These are phyloP conservation scores for Rhadinocentrus ornatus DNA, from an alignment of 2,797 vertebrate genomes.

Conservation along the genomic window DNA sequence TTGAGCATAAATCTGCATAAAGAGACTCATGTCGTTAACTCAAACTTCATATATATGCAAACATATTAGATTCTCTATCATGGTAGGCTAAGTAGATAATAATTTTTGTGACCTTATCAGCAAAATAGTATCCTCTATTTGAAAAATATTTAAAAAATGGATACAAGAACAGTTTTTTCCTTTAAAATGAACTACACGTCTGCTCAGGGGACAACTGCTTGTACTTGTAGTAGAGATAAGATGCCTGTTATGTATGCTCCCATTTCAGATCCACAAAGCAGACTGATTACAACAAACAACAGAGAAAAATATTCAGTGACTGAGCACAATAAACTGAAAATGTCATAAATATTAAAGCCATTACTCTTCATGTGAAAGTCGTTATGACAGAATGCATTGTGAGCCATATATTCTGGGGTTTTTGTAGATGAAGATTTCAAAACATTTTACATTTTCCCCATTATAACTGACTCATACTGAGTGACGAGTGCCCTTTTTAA, in stretches of 20 bases:
- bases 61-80: background rate
- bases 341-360: background rate
- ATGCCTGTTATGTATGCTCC: background rate
- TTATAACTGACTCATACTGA: constrained; percentile 8
- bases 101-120: too few relatives aligned
- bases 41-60: background rate
- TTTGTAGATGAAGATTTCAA: background rate
- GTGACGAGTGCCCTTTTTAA: background rate
- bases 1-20: too few relatives aligned
- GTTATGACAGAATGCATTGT: background rate
- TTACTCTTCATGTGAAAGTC: background rate
- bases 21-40: background rate
- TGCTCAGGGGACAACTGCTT: background rate
- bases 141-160: too few relatives aligned
- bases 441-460: background rate
- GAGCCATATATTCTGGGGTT: background rate
- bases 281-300: background rate
- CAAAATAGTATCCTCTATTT: too few relatives aligned
- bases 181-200: too few relatives aligned
- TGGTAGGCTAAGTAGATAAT: background rate
- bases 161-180: too few relatives aligned
- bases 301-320: background rate
- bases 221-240: fast-evolving
- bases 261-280: background rate
- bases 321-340: background rate